These are phyloP conservation scores for Nomada fucata DNA, from an alignment of 2,888 invertebrate species.

Conservation along the genomic window DNA sequence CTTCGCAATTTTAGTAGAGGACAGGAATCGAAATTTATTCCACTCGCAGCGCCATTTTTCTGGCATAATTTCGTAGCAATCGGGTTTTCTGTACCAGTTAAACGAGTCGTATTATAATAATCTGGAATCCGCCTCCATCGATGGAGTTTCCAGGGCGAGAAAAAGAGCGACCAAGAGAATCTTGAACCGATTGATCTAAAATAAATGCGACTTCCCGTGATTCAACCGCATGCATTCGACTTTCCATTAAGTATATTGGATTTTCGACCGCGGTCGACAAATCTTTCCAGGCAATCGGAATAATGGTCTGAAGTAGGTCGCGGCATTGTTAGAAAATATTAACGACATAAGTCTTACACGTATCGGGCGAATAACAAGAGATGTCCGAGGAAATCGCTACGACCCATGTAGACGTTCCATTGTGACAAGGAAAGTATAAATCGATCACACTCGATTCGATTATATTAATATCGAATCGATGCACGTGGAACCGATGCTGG, in stretches of 20 bases:
- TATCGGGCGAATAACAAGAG: conserved; percentile 2
- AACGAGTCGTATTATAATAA: conserved; percentile 13
- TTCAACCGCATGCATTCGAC: conserved; percentile 48
- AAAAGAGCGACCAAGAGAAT: neutral
- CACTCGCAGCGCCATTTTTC: neutral
- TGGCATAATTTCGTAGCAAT: neutral
- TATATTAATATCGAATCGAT: no score
- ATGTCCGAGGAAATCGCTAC: neutral
- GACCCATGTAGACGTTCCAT: neutral
- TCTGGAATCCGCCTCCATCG: neutral
- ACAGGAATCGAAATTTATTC: neutral
- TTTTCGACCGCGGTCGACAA: conserved; percentile 48
- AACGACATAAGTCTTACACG: conserved; percentile 35
- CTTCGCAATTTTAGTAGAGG: no score
- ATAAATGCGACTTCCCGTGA: conserved; percentile 43
- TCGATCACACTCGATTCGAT: neutral
- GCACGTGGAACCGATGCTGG: no score
- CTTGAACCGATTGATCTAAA: conserved; percentile 50
- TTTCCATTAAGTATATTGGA: conserved; percentile 61
- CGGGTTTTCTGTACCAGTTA: neutral
- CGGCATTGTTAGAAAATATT: conserved; percentile 50
- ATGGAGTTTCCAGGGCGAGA: neutral
- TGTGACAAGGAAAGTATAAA: neutral
- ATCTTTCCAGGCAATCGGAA: conserved; percentile 52
- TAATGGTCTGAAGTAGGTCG: conserved; percentile 51